Percentiles rank a stretch among this genome's conserved stretches.
Evolutionary conservation across 2,797 vertebrate genomes (phyloP).

Genomic region (Rhinophrynus dorsalis): DNA sequence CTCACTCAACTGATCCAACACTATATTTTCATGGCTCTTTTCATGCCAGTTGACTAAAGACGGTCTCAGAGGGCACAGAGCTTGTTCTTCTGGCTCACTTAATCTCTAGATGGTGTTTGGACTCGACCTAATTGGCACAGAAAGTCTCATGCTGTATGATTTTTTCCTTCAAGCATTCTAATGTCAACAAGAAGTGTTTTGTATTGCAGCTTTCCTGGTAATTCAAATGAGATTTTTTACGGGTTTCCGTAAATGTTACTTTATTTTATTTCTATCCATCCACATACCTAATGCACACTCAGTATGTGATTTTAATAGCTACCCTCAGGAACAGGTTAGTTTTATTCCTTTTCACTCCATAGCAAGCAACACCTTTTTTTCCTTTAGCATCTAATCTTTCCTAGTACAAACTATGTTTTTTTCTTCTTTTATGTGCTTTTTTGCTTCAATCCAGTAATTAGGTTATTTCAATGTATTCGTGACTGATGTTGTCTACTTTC

Average conservation of each 20-base stretch:
- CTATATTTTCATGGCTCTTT: slow-evolving; percentile 1
- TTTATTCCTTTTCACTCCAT: not conserved
- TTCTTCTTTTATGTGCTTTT: slow-evolving; percentile 28
- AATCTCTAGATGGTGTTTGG: slow-evolving; percentile 31
- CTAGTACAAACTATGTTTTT: slow-evolving; percentile 26
- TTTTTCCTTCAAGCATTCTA: slow-evolving; percentile 31
- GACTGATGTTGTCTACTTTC: slow-evolving; percentile 26
- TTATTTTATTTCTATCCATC: slow-evolving; percentile 14
- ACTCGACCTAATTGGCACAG: slow-evolving; percentile 45
- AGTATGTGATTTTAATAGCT: slow-evolving; percentile 47
- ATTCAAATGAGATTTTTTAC: slow-evolving; percentile 28
- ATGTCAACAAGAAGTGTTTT: slow-evolving; percentile 6
- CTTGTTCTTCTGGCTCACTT: slow-evolving; percentile 8
- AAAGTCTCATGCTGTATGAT: slow-evolving; percentile 32
- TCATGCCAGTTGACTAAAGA: slow-evolving; percentile 3
- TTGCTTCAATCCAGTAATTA: slow-evolving; percentile 43
- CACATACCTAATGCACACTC: not conserved
- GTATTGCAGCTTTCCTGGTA: slow-evolving; percentile 46
- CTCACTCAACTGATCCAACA: not conserved
- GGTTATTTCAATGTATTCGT: slow-evolving; percentile 26
- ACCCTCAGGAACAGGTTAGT: slow-evolving; percentile 41
- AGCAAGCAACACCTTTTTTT: slow-evolving; percentile 38
- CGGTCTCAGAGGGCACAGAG: slow-evolving; percentile 7
- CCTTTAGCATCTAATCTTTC: slow-evolving; percentile 41
- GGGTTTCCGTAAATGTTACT: slow-evolving; percentile 11